Evolutionary conservation across 2,113 vertebrate species (phyloP).

Genomic region (Psettodes erumei): DNA sequence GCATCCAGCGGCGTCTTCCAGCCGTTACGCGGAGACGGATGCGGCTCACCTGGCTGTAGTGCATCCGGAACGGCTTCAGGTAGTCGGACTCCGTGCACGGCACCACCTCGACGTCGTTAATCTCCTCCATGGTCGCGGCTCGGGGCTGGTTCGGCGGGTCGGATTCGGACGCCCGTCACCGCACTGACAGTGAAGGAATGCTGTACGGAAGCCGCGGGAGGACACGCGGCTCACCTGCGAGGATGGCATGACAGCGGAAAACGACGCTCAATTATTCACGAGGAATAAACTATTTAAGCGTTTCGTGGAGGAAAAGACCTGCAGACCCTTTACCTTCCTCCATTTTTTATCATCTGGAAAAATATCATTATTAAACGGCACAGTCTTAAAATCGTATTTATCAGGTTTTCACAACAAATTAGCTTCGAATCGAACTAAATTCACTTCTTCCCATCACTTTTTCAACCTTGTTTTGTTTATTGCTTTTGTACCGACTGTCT

Average conservation of each 20-base stretch:
- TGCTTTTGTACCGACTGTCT: too few relatives aligned
- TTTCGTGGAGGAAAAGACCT: too few relatives aligned
- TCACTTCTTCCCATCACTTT: too few relatives aligned
- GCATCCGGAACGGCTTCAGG: constrained; percentile 86
- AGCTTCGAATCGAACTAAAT: too few relatives aligned
- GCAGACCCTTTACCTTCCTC: too few relatives aligned
- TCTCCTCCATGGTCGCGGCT: constrained; percentile 83
- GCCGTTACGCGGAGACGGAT: background rate
- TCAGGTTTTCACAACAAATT: too few relatives aligned
- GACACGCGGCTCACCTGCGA: constrained; percentile 32
- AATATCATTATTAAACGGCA: too few relatives aligned
- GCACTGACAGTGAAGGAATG: constrained; percentile 73
- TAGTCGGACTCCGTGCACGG: constrained; percentile 87
- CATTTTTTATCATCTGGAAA: too few relatives aligned
- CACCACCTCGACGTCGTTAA: constrained; percentile 83
- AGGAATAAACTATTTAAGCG: background rate
- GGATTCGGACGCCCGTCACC: constrained; percentile 69
- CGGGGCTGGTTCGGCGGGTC: constrained; percentile 53
- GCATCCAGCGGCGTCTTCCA: constrained; percentile 54
- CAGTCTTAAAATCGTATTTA: too few relatives aligned
- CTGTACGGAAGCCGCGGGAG: constrained; percentile 80
- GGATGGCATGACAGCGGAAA: background rate
- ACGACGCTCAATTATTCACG: background rate
- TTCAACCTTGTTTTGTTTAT: too few relatives aligned
- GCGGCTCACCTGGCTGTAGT: constrained; percentile 89